phyloP scores from a whole-genome alignment of 2,888 invertebrate species.

The Molanna angustata region DNA sequence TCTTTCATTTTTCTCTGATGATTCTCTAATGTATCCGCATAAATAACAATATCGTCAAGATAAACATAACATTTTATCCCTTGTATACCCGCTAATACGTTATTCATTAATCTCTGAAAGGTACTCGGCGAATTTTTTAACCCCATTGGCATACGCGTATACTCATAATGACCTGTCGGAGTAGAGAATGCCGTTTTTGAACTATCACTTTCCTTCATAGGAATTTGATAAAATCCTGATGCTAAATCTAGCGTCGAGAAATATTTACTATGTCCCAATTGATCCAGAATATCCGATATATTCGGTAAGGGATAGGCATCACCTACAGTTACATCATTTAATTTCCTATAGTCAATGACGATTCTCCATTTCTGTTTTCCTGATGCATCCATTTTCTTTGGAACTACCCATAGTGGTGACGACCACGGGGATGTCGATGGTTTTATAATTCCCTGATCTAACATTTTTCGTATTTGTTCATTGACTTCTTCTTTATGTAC shows the following conservation, averaged over 20 bases:
- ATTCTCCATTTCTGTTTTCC: conserved; percentile 37
- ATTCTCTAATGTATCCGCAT: conserved; percentile 33
- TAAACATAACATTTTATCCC: conserved; percentile 38
- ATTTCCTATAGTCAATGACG: conserved; percentile 40
- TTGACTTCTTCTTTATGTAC: conserved; percentile 38
- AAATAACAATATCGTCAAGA: conserved; percentile 39
- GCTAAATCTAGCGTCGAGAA: conserved; percentile 40
- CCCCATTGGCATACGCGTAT: conserved; percentile 39
- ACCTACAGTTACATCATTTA: conserved; percentile 40
- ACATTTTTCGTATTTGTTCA: conserved; percentile 36
- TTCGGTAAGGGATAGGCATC: conserved; percentile 40
- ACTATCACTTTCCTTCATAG: conserved; percentile 35
- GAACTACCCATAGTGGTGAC: conserved; percentile 29
- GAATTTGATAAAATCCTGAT: conserved; percentile 41
- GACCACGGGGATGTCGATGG: conserved; percentile 36
- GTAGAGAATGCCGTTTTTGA: conserved; percentile 40
- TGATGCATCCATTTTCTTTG: conserved; percentile 38
- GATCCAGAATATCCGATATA: conserved; percentile 39
- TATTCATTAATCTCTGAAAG: conserved; percentile 41
- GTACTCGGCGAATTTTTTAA: conserved; percentile 43
- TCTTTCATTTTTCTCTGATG: conserved; percentile 27
- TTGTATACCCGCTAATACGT: conserved; percentile 38
- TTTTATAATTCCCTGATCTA: conserved; percentile 36
- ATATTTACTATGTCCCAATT: conserved; percentile 39
- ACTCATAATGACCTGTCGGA: conserved; percentile 39